Conservation (phyloP, 1,140 invertebrate genomes). For the Bombus consobrinus region DNA sequence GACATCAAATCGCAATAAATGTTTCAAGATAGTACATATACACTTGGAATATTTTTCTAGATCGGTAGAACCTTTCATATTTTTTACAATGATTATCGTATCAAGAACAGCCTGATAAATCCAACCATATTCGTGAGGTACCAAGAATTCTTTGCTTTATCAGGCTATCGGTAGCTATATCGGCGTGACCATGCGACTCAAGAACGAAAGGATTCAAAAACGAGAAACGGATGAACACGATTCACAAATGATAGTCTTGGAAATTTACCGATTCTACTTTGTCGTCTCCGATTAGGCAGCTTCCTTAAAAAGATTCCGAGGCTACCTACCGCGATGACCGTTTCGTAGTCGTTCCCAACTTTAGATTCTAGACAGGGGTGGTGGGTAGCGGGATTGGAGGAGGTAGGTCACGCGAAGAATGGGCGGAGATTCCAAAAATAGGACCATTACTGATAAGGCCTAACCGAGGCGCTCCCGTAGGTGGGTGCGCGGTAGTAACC, state of each 20-base stretch:
- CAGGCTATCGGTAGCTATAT: too few species aligned
- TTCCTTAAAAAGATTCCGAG: background rate
- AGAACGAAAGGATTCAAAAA: background rate
- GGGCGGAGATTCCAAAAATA: conserved; percentile 83
- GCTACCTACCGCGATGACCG: conserved; percentile 6
- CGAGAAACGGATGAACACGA: background rate
- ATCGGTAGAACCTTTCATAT: background rate
- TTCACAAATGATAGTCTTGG: too few species aligned
- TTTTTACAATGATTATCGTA: background rate
- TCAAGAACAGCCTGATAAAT: background rate
- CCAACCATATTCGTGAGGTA: background rate
- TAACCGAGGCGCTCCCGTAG: conserved; percentile 72
- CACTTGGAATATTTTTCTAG: background rate
- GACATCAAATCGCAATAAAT: background rate
- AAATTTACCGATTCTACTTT: background rate
- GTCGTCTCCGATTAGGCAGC: background rate
- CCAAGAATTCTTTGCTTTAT: background rate
- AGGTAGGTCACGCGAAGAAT: conserved; percentile 81
- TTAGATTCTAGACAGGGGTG: background rate
- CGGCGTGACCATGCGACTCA: too few species aligned
- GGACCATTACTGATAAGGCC: conserved; percentile 82
- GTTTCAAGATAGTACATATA: background rate
- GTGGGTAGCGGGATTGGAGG: conserved; percentile 21
- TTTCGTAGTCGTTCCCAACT: background rate
- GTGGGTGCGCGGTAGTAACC: conserved; percentile 66